Evolutionary conservation across 2,797 vertebrate species (phyloP), one percentile per base, ranked within the genome.

Genomic region (Meda fulgida): DNA sequence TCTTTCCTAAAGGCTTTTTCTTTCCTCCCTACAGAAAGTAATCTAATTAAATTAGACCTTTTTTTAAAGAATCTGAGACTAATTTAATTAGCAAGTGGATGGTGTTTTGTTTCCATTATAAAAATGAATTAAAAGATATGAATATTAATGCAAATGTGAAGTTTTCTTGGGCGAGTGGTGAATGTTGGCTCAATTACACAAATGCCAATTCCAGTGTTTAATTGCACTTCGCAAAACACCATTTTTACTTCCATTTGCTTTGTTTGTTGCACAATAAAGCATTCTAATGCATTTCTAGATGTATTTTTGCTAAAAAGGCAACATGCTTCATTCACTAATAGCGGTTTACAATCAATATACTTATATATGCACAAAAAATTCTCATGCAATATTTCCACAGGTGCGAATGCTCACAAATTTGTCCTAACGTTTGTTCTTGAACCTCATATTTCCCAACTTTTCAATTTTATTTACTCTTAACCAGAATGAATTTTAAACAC

Each of bases 1-100:
- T 60, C 23, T 77, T 40, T 78, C 53, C 75, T 78, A 40, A 60
- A 60, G 75, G 53, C 75, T 78, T 60, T 77, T 78, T 77, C 51
- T 60, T 77, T 60, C 14, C 4, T 78, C 16, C 53, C 53, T 14
- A 36, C 75, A 78, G 75, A 78, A 60, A 26, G 53, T 40, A 36
- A 40, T 60, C 75, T 78, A 78, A 78, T 78, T 78, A 78, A 78
- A 78, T 60, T 40, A 60, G 55, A 7, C n/a, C 1, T 53, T 75
- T 72, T 72, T 72, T 48, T n/a, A n/a, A 10, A 55, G 19, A 58
- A 77, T 77, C 13, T 38, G 51, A 58, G 72, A 75, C 31, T 58
- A 16, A 58, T 77, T 58, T 60, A 60, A 78, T 78, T 78, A 78
- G 75, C 18, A 19, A 78, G 75, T 26, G 7, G 75, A 29, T 78